Conservation (phyloP, 2,797 vertebrate species). For the Eidolon dupreanum region DNA sequence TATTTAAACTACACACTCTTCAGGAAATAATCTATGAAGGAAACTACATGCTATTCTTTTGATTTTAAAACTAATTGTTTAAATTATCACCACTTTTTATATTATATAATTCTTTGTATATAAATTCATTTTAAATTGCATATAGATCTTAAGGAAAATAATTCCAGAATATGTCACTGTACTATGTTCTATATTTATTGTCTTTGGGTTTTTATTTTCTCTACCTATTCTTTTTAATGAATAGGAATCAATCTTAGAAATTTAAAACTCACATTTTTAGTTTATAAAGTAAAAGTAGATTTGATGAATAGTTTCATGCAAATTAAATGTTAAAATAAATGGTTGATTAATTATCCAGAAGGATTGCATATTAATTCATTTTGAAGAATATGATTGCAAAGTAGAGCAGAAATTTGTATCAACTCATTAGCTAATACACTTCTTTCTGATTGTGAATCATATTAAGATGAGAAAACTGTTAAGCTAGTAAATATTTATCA, state of each 20-base stretch:
- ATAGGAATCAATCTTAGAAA: neutral
- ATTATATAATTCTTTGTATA: neutral
- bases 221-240: neutral
- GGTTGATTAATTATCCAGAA: slow-evolving; percentile 47
- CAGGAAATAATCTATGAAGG: neutral
- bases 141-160: neutral
- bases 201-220: neutral
- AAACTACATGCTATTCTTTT: neutral
- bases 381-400: slow-evolving; percentile 45
- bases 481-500: slow-evolving; percentile 54
- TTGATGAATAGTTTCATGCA: slow-evolving; percentile 44
- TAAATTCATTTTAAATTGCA: neutral
- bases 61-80: neutral
- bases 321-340: slow-evolving; percentile 58
- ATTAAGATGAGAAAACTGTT: slow-evolving; percentile 11
- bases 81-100: neutral
- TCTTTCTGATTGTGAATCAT: slow-evolving; percentile 36
- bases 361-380: slow-evolving; percentile 44
- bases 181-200: neutral
- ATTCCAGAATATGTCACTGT: neutral
- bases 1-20: neutral
- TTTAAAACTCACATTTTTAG: neutral
- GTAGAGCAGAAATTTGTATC: slow-evolving; percentile 20
- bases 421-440: slow-evolving; percentile 33
- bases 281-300: neutral